Conservation (phyloP, 2,113 vertebrate species). For the Pipa parva region DNA sequence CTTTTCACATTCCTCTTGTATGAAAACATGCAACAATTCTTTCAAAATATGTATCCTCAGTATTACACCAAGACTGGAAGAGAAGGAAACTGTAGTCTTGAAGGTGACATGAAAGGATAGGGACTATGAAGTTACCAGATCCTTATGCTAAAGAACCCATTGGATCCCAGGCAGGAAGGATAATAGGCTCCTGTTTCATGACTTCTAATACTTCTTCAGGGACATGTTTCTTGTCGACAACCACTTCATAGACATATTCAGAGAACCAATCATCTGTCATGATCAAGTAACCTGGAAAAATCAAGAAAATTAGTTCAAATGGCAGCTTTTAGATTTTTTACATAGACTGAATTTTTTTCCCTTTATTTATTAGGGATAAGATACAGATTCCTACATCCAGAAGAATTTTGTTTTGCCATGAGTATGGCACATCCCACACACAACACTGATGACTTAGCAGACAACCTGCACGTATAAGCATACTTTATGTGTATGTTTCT, state of each 20-base stretch:
- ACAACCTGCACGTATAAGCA: no score
- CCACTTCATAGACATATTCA: constrained; percentile 93
- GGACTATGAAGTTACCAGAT: constrained; percentile 20
- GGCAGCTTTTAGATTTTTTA: no score
- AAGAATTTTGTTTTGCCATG: no score
- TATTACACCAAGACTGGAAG: constrained; percentile 3
- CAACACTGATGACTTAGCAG: no score
- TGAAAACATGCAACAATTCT: constrained; percentile 23
- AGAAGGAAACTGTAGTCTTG: constrained; percentile 7
- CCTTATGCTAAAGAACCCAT: constrained; percentile 90
- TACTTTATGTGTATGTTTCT: no score
- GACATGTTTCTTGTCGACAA: constrained; percentile 86
- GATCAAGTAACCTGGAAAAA: constrained; percentile 84
- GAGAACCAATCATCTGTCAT: constrained; percentile 98
- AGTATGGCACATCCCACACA: no score
- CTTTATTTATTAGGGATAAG: no score
- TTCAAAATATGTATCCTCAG: constrained; percentile 11
- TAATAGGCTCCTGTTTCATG: constrained; percentile 78
- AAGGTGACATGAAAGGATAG: neutral
- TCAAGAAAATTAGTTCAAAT: no score
- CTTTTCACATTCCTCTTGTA: neutral
- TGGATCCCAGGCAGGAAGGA: constrained; percentile 95
- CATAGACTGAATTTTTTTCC: no score
- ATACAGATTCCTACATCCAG: no score
- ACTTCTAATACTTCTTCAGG: constrained; percentile 77